Conservation (phyloP, 2,797 vertebrate genomes). For the Enteromius treurensis region DNA sequence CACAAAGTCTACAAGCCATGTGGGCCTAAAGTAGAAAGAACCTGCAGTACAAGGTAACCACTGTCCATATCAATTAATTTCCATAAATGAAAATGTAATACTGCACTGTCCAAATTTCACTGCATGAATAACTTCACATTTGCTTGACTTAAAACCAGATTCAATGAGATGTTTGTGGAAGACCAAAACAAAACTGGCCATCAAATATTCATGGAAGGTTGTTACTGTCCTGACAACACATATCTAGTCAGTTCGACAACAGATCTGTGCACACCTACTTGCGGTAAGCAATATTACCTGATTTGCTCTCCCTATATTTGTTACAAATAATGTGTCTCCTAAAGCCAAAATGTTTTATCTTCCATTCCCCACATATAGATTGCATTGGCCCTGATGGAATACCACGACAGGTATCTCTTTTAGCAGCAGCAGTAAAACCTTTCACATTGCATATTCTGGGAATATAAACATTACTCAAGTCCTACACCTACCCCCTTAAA, state of each 20-base stretch:
- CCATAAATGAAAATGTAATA: background rate
- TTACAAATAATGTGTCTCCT: background rate
- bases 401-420: slow-evolving; percentile 73
- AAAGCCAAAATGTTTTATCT: slow-evolving; percentile 18
- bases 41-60: slow-evolving; percentile 77
- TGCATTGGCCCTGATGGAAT: slow-evolving; percentile 81
- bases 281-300: slow-evolving; percentile 69
- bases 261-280: slow-evolving; percentile 75
- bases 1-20: slow-evolving; percentile 80
- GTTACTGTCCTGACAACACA: slow-evolving; percentile 78
- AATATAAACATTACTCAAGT: background rate
- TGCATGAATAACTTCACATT: slow-evolving; percentile 1
- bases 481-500: background rate
- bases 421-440: background rate
- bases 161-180: slow-evolving; percentile 63
- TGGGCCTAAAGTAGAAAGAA: slow-evolving; percentile 67
- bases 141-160: slow-evolving; percentile 62
- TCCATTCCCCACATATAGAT: slow-evolving; percentile 63
- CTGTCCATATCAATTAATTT: slow-evolving; percentile 4
- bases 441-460: background rate
- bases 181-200: background rate
- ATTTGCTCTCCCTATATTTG: background rate
- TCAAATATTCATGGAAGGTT: slow-evolving; percentile 74
- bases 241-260: slow-evolving; percentile 69
- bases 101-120: background rate